Percentiles rank a stretch among this genome's conserved stretches.
phyloP scores from a whole-genome alignment of 2,797 vertebrate genomes.

The Danio choprae region DNA sequence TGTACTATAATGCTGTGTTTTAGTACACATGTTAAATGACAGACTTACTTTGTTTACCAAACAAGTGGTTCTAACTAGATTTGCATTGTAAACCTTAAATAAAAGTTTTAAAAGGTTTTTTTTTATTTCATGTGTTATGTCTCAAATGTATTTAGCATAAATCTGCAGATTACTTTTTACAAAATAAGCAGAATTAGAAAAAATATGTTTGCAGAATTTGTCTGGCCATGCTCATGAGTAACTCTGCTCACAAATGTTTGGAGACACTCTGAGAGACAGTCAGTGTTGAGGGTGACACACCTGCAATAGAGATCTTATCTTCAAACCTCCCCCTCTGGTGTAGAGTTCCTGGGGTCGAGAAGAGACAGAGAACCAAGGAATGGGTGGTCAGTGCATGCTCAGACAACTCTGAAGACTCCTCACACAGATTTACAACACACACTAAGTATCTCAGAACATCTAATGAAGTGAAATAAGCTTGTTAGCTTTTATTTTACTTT shows the following conservation, averaged over 20 bases:
- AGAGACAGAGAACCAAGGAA: slow-evolving; percentile 45
- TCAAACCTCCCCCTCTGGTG: slow-evolving; percentile 51
- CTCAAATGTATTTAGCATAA: too few relatives aligned
- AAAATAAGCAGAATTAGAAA: too few relatives aligned
- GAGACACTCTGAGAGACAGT: slow-evolving; percentile 14
- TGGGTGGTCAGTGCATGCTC: slow-evolving; percentile 30
- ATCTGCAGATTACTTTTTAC: too few relatives aligned
- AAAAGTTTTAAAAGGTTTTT: too few relatives aligned
- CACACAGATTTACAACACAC: slow-evolving; percentile 12
- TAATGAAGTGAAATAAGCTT: background rate
- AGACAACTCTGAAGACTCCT: slow-evolving; percentile 14
- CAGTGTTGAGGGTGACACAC: slow-evolving; percentile 18
- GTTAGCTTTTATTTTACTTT: slow-evolving; percentile 12
- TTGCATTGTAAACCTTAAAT: too few relatives aligned
- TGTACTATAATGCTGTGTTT: too few relatives aligned
- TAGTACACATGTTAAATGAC: too few relatives aligned
- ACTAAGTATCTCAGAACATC: background rate
- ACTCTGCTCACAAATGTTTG: background rate
- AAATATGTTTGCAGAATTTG: too few relatives aligned
- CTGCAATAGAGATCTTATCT: slow-evolving; percentile 45
- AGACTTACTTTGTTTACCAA: too few relatives aligned
- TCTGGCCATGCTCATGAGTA: background rate
- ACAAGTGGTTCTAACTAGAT: too few relatives aligned
- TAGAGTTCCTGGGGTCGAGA: slow-evolving; percentile 58
- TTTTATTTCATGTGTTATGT: too few relatives aligned